phyloP scores from a whole-genome alignment of 2,888 invertebrate species.

The Conomelus anceps region DNA sequence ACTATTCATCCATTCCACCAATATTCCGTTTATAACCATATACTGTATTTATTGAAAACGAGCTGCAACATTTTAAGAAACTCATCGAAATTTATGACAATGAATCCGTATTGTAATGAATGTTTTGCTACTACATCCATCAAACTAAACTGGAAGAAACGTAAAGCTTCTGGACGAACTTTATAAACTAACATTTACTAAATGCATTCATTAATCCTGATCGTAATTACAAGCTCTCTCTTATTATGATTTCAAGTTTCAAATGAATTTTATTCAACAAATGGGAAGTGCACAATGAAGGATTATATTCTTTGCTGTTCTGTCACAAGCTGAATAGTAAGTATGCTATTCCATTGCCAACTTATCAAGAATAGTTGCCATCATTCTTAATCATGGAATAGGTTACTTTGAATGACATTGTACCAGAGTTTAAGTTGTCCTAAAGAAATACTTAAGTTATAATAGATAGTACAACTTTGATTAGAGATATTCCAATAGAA shows the following conservation, averaged over 20 bases:
- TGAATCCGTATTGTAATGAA: neutral
- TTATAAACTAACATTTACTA: neutral
- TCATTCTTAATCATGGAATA: neutral
- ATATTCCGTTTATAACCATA: too few species aligned
- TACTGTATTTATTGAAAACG: too few species aligned
- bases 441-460: too few species aligned
- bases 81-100: neutral
- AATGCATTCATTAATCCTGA: neutral
- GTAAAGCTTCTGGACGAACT: neutral
- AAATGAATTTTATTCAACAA: neutral
- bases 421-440: too few species aligned
- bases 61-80: too few species aligned
- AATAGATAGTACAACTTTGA: too few species aligned
- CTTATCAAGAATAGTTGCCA: neutral
- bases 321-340: neutral
- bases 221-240: too few species aligned
- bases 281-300: neutral
- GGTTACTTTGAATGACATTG: neutral
- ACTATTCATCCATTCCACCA: too few species aligned
- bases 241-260: neutral
- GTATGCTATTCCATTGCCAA: neutral
- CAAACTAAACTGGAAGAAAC: neutral
- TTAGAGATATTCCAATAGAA: too few species aligned
- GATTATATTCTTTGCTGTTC: neutral
- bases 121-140: neutral